Conservation (phyloP, 2,797 vertebrate species). For the Cynodonichthys magdalenae region DNA sequence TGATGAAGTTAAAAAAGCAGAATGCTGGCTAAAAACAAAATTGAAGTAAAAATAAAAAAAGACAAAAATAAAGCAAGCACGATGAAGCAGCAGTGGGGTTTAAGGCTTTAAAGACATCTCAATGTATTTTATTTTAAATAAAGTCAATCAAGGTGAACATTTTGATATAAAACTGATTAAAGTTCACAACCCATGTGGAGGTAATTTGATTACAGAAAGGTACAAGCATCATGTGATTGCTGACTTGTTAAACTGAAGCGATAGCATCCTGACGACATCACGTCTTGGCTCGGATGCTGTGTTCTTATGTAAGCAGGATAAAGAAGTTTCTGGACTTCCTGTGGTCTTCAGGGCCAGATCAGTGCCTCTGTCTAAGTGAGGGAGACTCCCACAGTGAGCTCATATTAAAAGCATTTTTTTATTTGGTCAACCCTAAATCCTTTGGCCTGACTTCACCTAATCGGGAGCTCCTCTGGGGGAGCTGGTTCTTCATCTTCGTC, state of each 20-base stretch:
- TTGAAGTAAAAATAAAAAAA: too few species aligned
- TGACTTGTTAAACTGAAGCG: slow-evolving; percentile 4
- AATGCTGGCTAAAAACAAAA: too few species aligned
- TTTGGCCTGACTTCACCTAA: slow-evolving; percentile 53
- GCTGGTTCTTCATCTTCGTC: slow-evolving; percentile 19
- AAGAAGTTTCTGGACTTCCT: slow-evolving; percentile 32
- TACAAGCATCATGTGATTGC: too few species aligned
- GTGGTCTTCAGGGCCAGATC: slow-evolving; percentile 29
- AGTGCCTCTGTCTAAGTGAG: slow-evolving; percentile 42
- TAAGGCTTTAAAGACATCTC: too few species aligned
- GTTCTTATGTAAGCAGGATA: slow-evolving; percentile 48
- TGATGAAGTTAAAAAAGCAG: too few species aligned
- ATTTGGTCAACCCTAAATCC: slow-evolving; percentile 19
- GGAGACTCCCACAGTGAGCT: slow-evolving; percentile 59
- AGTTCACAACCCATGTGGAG: too few species aligned
- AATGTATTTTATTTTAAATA: too few species aligned
- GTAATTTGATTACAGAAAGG: too few species aligned
- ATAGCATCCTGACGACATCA: slow-evolving; percentile 9
- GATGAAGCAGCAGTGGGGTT: too few species aligned
- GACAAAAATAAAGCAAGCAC: too few species aligned
- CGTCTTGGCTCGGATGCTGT: slow-evolving; percentile 21
- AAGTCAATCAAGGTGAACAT: too few species aligned
- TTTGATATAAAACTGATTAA: too few species aligned
- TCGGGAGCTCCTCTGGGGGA: slow-evolving; percentile 38
- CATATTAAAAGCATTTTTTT: slow-evolving; percentile 39